Conservation (phyloP, 1,140 invertebrate genomes). For the Anastatus disparis region DNA sequence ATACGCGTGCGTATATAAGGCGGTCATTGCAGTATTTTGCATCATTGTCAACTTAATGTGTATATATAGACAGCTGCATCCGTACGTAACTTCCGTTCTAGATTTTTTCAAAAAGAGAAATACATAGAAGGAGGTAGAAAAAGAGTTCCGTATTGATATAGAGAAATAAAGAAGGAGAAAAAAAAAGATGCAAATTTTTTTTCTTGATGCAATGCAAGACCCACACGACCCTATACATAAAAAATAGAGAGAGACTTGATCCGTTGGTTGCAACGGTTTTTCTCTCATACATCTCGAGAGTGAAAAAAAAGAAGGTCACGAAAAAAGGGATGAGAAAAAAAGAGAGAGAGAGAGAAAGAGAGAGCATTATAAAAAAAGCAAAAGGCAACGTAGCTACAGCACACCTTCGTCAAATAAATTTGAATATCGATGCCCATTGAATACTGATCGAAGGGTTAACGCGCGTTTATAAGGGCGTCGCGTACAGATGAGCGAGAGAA, state of each 20-base stretch:
- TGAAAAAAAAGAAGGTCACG: slow-evolving; percentile 47
- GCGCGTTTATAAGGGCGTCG: too few species aligned
- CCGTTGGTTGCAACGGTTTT: slow-evolving; percentile 57
- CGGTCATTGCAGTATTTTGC: too few species aligned
- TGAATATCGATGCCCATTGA: slow-evolving; percentile 69
- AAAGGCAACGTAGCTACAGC: slow-evolving; percentile 31
- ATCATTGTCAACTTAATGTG: too few species aligned
- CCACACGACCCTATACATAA: slow-evolving; percentile 49
- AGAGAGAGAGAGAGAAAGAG: slow-evolving; percentile 35
- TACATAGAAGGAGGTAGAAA: neutral
- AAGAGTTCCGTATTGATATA: slow-evolving; percentile 37
- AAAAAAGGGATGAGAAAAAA: slow-evolving; percentile 26
- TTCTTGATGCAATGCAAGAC: slow-evolving; percentile 31
- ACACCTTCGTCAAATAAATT: slow-evolving; percentile 65
- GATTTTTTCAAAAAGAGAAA: slow-evolving; percentile 53
- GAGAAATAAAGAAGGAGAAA: slow-evolving; percentile 47
- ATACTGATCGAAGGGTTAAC: slow-evolving; percentile 67
- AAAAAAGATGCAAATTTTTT: slow-evolving; percentile 64
- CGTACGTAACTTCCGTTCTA: slow-evolving; percentile 59
- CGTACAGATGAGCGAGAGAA: neutral
- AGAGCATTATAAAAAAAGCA: too few species aligned
- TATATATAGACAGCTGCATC: slow-evolving; percentile 5
- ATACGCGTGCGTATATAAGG: too few species aligned
- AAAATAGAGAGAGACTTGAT: slow-evolving; percentile 49
- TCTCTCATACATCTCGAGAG: slow-evolving; percentile 46